phyloP scores from a whole-genome alignment of 1,140 invertebrate genomes.

The Drosophila willistoni region DNA sequence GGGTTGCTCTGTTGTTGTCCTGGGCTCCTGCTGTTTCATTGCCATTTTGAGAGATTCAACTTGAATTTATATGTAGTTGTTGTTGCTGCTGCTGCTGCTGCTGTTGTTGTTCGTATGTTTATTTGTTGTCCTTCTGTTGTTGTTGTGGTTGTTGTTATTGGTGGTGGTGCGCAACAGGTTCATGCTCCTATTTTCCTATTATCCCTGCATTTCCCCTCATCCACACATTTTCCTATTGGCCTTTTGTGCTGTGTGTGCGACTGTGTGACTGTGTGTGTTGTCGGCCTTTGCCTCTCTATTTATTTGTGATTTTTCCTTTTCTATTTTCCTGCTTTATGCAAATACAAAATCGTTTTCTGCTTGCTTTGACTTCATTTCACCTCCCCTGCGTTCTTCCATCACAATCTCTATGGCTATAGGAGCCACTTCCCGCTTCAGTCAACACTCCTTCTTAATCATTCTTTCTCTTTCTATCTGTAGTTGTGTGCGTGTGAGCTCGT shows the following conservation, averaged over 20 bases:
- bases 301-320: conserved; percentile 50
- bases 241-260: conserved; percentile 51
- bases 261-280: conserved; percentile 32
- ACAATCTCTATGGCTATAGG: neutral
- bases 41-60: conserved; percentile 41
- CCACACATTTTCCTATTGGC: conserved; percentile 47
- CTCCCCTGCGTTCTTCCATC: neutral
- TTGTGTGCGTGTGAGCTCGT: conserved; percentile 40
- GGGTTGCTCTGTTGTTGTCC: neutral
- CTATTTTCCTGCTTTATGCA: conserved; percentile 54
- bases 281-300: conserved; percentile 30
- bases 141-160: conserved; percentile 51
- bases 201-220: conserved; percentile 1
- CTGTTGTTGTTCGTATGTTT: conserved; percentile 33
- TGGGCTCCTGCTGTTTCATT: conserved; percentile 6
- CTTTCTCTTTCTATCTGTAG: conserved; percentile 1
- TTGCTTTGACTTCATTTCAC: conserved; percentile 60
- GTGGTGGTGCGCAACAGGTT: conserved; percentile 70
- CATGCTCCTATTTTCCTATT: conserved; percentile 28
- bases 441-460: neutral
- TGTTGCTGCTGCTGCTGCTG: conserved; percentile 34
- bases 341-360: conserved; percentile 65
- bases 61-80: conserved; percentile 30
- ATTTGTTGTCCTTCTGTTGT: conserved; percentile 26
- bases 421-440: neutral